Evolutionary conservation across 1,140 invertebrate genomes (phyloP).

Genomic region (Drosophila ambigua): DNA sequence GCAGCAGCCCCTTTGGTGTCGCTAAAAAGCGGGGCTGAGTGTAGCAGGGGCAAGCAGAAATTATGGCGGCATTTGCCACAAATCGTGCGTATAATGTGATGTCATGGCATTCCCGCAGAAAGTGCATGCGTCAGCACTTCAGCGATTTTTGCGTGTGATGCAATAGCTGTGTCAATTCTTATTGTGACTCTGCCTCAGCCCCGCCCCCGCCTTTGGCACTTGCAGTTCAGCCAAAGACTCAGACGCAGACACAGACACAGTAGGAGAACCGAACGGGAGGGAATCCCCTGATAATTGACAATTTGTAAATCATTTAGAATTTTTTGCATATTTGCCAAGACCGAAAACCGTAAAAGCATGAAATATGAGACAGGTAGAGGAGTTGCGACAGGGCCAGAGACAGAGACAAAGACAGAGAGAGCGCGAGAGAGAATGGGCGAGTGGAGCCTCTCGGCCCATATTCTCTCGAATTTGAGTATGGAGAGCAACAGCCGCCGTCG

Average conservation of each 20-base stretch:
- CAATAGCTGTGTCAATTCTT: constrained; percentile 50
- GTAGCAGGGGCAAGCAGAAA: constrained; percentile 49
- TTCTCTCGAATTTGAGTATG: too few relatives aligned
- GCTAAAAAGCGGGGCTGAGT: not conserved
- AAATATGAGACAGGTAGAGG: constrained; percentile 4
- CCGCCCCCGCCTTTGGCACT: not conserved
- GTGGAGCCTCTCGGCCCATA: too few relatives aligned
- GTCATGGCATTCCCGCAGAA: constrained; percentile 54
- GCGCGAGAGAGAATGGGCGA: not conserved
- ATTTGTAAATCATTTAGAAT: constrained; percentile 57
- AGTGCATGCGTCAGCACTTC: constrained; percentile 75
- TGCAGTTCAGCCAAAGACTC: constrained; percentile 6
- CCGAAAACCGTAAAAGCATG: constrained; percentile 42
- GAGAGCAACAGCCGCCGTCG: constrained; percentile 7
- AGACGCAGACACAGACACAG: constrained; percentile 10
- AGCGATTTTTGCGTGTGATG: constrained; percentile 58
- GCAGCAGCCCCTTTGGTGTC: too few relatives aligned
- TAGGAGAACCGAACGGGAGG: not conserved
- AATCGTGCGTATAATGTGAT: constrained; percentile 82
- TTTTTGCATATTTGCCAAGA: constrained; percentile 66
- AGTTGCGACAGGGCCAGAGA: constrained; percentile 15
- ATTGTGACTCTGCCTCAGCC: too few relatives aligned
- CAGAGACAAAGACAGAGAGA: too few relatives aligned
- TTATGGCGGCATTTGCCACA: constrained; percentile 81
- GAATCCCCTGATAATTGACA: constrained; percentile 54